phyloP scores from a whole-genome alignment of 2,888 invertebrate species.

The Drosophila anomelani region DNA sequence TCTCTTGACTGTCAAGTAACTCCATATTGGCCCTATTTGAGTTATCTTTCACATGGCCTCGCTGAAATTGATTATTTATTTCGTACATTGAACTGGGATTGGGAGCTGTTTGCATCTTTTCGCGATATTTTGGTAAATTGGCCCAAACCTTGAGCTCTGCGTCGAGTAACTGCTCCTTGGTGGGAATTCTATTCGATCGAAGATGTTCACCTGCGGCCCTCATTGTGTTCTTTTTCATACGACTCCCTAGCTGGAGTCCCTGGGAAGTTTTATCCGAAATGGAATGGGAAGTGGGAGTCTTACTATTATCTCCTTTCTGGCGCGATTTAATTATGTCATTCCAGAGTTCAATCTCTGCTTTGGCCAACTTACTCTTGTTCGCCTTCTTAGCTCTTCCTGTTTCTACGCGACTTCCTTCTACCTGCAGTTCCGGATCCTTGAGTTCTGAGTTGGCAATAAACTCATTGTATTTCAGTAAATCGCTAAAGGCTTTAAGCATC shows the following conservation, averaged over 20 bases:
- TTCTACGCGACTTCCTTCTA: too few species aligned
- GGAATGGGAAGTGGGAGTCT: background rate
- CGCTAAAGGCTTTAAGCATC: conserved; percentile 46
- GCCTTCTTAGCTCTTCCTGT: background rate
- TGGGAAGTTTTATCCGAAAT: background rate
- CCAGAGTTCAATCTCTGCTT: conserved; percentile 55
- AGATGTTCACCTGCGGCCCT: background rate
- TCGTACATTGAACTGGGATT: background rate
- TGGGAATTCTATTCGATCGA: background rate
- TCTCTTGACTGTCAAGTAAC: conserved; percentile 43
- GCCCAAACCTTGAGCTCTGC: conserved; percentile 59
- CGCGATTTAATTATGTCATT: conserved; percentile 43
- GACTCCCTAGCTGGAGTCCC: background rate
- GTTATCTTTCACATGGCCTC: background rate
- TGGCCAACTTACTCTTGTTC: conserved; percentile 25
- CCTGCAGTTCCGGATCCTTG: background rate
- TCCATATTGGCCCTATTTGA: conserved; percentile 9
- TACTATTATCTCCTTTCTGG: background rate
- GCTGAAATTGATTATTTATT: background rate
- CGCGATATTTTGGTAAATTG: background rate
- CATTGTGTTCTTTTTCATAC: background rate
- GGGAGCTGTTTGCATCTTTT: background rate
- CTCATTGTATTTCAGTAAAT: conserved; percentile 2
- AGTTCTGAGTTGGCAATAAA: background rate
- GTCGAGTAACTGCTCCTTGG: conserved; percentile 41